Base-by-base conservation (phyloP, 1,140 invertebrate genomes). In the Drosophila kepulauana region DNA sequence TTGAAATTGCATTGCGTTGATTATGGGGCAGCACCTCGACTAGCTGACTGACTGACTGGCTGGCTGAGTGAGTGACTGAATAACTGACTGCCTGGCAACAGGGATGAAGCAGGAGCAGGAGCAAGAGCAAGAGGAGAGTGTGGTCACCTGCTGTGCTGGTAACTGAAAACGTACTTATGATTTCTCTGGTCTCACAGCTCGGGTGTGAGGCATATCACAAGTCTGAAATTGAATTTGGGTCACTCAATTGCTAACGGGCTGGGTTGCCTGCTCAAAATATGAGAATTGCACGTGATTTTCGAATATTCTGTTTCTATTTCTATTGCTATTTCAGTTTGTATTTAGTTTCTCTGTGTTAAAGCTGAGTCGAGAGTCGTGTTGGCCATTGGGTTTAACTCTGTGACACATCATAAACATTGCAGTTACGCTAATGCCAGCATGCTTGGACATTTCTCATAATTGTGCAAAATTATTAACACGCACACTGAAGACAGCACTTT, bases 1-100 rank as follows among this genome's bases (percentile, higher is more conserved):
- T 89, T 89, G 86, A 79, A 89, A 89, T 89, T 89, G 85, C 85
- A 89, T 89, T 89, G 86, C 81, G 63, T 85, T 89, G 86, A 89
- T 89, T 89, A 75, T 69, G 75, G 75, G 64, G 72, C 80, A 87
- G 66, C 85, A 84, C 81, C 61, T 80, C 67, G 62, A 57, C 75
- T 46, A 46, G 13, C 4, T 43, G 41, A 5, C 41, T 43, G 41
- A 43, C 41, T 43, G 41, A 43, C 41, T 43, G n/a, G 0, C 41
- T 41, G 38, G 10, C 38, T 41, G 38, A n/a, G 8, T 41, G 35
- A 35, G 6, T 35, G 35, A 41, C 38, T 41, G 38, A 41, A 10
- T 41, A 20, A 28, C 30, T 48, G 67, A 20, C 28, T 49, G 35
- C 16, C 8, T 38, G 48, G 56, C 61, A 49, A 10, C 41, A n/a